Base-by-base conservation (phyloP, 2,888 invertebrate genomes). In the Heliconius ethilla region DNA sequence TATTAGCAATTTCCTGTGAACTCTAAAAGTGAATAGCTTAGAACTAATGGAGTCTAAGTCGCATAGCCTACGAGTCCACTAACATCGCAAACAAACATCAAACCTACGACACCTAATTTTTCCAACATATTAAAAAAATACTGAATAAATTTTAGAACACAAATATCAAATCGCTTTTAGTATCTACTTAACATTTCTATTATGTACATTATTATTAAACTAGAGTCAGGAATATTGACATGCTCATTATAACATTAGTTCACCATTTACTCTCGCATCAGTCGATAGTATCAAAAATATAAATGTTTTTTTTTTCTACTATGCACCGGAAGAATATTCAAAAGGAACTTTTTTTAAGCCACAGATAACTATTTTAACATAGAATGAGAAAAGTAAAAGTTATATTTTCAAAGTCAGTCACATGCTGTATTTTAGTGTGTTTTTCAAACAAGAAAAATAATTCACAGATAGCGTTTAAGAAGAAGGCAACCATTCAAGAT, bases 141-240 rank as follows among this genome's bases (percentile, higher is more conserved):
- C 93, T 93, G 93, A 89, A 91, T 88, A 89, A 85, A 88, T 88
- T 88, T 88, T 87, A 84, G 85, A 90, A 90, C 89, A 90, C 88
- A 86, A 86, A 89, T 88, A 90, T 89, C 88, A 88, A 89, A 89
- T 89, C 87, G 86, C 85, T 89, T 87, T 88, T 86, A 84, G 84
- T 82, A 88, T 87, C 88, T 89, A 90, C 90, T 90, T 88, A 87
- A 87, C 80, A 76, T 85, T 87, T 89, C 88, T 89, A 92, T 86
- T 91, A 92, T 92, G 84, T 92, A 94, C 92, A 92, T 88, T 89
- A 80, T 51, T 51, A 91, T 81, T 80, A 82, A 82, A 84, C 87
- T 89, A 89, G 86, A 88, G 88, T 92, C 91, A 92, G 91, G 89
- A 92, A 90, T 87, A 89, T 87, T 86, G 87, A 92, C 88, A 89